Conservation (phyloP, 2,113 vertebrate genomes). For the Apodemus sylvaticus region DNA sequence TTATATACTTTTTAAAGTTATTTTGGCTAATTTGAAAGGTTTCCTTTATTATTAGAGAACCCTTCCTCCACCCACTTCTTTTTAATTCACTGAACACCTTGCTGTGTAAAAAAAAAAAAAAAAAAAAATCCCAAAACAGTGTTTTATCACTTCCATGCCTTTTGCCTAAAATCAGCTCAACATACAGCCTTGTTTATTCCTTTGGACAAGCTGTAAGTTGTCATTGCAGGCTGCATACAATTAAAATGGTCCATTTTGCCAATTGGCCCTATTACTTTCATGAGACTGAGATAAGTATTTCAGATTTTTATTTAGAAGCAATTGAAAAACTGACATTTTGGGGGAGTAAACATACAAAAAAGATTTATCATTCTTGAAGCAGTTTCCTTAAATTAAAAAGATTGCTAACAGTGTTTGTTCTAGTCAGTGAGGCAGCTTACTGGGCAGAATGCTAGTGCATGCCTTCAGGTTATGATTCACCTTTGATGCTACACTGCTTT, state of each 20-base stretch:
- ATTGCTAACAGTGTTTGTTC: background rate
- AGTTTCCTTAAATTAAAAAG: background rate
- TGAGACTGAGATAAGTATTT: conserved; percentile 12
- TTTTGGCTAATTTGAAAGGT: conserved; percentile 4
- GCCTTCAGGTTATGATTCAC: background rate
- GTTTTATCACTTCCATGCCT: background rate
- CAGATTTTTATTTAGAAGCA: background rate
- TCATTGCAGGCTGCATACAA: background rate
- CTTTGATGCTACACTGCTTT: background rate
- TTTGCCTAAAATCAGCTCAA: background rate
- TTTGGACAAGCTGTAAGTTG: background rate
- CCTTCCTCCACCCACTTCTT: background rate
- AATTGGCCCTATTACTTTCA: background rate
- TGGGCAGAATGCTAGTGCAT: background rate
- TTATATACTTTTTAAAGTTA: background rate
- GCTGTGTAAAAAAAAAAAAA: conserved; percentile 13
- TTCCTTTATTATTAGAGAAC: background rate
- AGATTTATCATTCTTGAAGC: background rate
- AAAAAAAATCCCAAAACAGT: background rate
- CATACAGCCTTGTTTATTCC: background rate
- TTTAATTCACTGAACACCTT: background rate
- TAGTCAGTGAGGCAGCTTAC: background rate
- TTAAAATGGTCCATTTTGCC: background rate
- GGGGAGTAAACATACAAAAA: background rate
- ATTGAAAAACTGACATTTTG: background rate